Percentiles rank a stretch among this genome's conserved stretches.
These are phyloP conservation scores for Gandaritis pyraliata DNA, from an alignment of 2,888 invertebrate species.

Conservation along the genomic window DNA sequence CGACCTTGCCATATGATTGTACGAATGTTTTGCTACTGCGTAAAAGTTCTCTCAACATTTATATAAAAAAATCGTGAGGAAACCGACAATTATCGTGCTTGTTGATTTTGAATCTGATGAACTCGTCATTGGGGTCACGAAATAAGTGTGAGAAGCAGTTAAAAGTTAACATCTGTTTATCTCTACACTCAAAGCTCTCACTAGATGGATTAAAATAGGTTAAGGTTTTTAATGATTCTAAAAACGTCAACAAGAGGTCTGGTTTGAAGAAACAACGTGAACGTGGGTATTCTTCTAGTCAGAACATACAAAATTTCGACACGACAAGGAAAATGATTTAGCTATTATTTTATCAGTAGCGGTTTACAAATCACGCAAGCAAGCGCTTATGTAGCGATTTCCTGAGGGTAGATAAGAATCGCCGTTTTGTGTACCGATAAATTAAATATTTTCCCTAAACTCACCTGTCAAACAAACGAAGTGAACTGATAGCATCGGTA, in stretches of 20 bases:
- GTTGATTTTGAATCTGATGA: neutral
- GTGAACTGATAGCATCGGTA: constrained; percentile 33
- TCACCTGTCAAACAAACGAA: constrained; percentile 34
- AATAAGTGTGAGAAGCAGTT: neutral
- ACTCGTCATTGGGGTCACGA: neutral
- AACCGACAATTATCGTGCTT: neutral
- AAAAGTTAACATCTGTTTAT: too few relatives aligned
- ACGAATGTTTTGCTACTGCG: neutral
- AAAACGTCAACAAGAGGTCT: too few relatives aligned
- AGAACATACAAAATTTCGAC: constrained; percentile 16
- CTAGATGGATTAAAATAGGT: too few relatives aligned
- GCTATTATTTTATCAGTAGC: constrained; percentile 35
- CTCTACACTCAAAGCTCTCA: too few relatives aligned
- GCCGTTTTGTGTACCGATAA: constrained; percentile 41
- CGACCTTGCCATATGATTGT: neutral
- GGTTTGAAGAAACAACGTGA: too few relatives aligned
- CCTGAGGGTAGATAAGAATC: constrained; percentile 42
- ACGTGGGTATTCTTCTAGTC: neutral
- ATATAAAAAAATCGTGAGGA: neutral
- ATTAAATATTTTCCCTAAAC: constrained; percentile 42
- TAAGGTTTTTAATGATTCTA: too few relatives aligned
- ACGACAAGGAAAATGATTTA: constrained; percentile 24
- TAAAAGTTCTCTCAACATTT: too few relatives aligned
- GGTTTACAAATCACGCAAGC: constrained; percentile 42
- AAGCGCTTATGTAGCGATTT: constrained; percentile 41